Evolutionary conservation across 2,113 vertebrate genomes (phyloP), one percentile per base, ranked within the genome.

Genomic region (Pyrgilauda ruficollis): DNA sequence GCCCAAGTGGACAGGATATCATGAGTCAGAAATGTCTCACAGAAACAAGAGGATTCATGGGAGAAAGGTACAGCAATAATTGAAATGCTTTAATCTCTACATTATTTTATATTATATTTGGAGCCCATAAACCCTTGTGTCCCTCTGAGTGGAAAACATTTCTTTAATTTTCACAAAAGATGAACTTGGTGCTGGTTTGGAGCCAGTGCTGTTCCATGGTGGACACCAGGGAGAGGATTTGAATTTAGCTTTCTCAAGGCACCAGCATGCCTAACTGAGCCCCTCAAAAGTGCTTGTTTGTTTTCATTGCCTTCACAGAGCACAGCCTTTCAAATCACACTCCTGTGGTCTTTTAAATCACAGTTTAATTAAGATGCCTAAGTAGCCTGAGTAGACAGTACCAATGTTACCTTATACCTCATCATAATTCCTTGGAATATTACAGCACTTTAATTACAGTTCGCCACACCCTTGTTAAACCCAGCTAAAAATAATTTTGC

Each of bases 21-120:
- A 84, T 41, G 33, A 86, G 59, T 85, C 44, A 93, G 84, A 90
- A 95, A 92, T 77, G 67, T 70, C 62, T 94, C 69, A 93, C 41
- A 61, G 56, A 91, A 93, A 49, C n/a, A 72, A 70, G 9, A 11
- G 33, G 52, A 90, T 47, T 78, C 19, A 77, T 41, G 46, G 15
- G 90, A 93, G 10, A 7, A 41, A 64, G 31, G 13, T 49, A 63
- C 28, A 73, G 15, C 23, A 77, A 84, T 35, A 87, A 50, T 4
- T 23, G 21, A 70, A 79, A 70, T 58, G 31, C 6, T 77, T 90
- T 72, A 46, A 15, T 43, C 59, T 50, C 53, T 58, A 31, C 19
- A 46, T 47, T 50, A 56, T 74, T 86, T 86, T 41, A 8, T 69
- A 72, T 75, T 73, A n/a, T 35, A 58, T 84, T 70, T 70, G 27